A percentile compares a stretch with the other conserved stretches of the same genome.
Evolutionary conservation across 2,113 vertebrate genomes (phyloP).

Genomic region (Catagonus wagneri): DNA sequence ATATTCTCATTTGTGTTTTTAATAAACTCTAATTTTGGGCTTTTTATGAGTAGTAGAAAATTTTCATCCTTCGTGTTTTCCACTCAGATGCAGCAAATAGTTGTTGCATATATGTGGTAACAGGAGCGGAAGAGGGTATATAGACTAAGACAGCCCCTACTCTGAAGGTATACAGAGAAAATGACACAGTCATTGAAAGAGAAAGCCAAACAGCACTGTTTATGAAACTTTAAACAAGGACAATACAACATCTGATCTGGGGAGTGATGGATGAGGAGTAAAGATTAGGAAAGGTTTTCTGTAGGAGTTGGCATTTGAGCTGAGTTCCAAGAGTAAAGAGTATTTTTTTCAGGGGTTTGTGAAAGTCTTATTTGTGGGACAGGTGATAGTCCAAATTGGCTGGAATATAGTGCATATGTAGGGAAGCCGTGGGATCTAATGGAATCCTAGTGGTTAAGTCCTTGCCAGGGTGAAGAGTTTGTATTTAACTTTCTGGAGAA

Average conservation of each 20-base stretch:
- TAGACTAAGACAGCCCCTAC: neutral
- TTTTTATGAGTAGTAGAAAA: neutral
- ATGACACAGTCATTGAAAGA: neutral
- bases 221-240: constrained; percentile 4
- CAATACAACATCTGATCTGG: neutral
- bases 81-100: neutral
- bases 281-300: neutral
- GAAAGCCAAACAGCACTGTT: neutral
- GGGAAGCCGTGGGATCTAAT: neutral
- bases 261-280: neutral
- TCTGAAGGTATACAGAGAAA: neutral
- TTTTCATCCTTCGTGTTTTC: neutral
- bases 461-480: neutral
- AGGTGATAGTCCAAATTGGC: neutral
- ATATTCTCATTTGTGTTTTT: neutral
- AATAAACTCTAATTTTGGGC: neutral
- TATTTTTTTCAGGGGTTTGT: neutral
- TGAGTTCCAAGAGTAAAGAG: neutral
- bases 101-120: neutral
- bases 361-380: neutral
- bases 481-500: neutral
- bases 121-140: neutral
- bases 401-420: neutral
- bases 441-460: neutral
- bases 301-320: neutral